Percentiles rank a stretch among this genome's conserved stretches.
Evolutionary conservation across 64 coral and sea anemone genomes (phyloP).

Genomic region (Hydrozoanthus tunicans): DNA sequence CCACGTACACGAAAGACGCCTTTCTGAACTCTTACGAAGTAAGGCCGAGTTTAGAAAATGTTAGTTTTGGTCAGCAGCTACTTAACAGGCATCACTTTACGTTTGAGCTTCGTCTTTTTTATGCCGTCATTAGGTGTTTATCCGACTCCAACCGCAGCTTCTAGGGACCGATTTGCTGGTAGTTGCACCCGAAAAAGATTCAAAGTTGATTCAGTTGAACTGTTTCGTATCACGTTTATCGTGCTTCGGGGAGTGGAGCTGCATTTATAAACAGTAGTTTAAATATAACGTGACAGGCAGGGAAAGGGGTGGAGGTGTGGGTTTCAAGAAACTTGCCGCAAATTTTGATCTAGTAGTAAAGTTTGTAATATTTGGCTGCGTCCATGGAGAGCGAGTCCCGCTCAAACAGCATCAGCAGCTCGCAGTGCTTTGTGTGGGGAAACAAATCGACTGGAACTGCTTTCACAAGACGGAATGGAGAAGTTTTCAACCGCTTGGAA

Average conservation of each 20-base stretch:
- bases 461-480: constrained; percentile 86
- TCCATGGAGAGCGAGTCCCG: constrained; percentile 47
- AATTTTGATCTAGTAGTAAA: constrained; percentile 11
- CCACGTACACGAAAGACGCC: too few species aligned
- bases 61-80: too few species aligned
- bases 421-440: constrained; percentile 94
- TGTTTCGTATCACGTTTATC: too few species aligned
- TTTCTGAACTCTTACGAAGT: too few species aligned
- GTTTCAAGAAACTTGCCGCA: neutral
- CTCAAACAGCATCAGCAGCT: constrained; percentile 86
- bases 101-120: too few species aligned
- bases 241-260: neutral
- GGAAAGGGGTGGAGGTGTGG: neutral
- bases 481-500: constrained; percentile 83
- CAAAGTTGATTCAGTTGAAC: too few species aligned
- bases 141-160: too few species aligned
- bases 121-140: too few species aligned
- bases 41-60: too few species aligned
- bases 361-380: constrained; percentile 46
- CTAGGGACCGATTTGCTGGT: too few species aligned
- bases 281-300: neutral
- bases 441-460: constrained; percentile 90
- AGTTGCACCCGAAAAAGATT: too few species aligned
- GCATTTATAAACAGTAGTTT: neutral
- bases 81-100: too few species aligned